Base-by-base conservation (phyloP, 2,797 vertebrate genomes). In the Alcedo quadribrachys region DNA sequence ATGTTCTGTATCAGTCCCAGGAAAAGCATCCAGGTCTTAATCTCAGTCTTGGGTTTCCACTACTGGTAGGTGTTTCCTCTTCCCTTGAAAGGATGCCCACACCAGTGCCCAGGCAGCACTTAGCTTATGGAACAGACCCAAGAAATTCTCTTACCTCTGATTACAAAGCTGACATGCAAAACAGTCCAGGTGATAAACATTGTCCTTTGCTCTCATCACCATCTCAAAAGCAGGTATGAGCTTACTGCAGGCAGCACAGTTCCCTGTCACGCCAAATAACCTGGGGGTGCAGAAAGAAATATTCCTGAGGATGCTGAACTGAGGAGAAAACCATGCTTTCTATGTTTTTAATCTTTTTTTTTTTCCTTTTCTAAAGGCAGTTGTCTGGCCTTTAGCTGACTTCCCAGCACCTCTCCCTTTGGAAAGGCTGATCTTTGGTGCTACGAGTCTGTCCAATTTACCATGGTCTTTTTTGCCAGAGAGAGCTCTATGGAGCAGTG, bases 201-300 rank as follows among this genome's bases (percentile, higher is more conserved):
- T 99, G 96, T 99, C 99, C 97, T 99, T 99, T 78, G 99, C 99
- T 55, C 99, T 98, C 99, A 99, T 99, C 94, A 99, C 99, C 99
- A 99, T 99, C 98, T 99, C 99, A 85, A 99, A 99, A 94, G 99
- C 99, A 35, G 99, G 99, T 88, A 99, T 99, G 86, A 99, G 99
- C 94, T 99, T 99, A 97, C 99, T 99, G 97, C 99, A 99, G 85
- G 99, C 99, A 12, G 99, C 99, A 11, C 99, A 99, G 97, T 99
- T 99, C 87, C 99, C 99, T 5, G 99, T 99, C 65, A 99, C 99
- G 1, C 99, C 99, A 30, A 99, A 99, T 96, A 99, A 98, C 98
- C 99, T 99, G 97, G 15, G 92, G 68, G 81, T 53, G 81, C 7
- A 89, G 33, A 92, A 84, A 85, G 67, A 82, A 66, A 85, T 11